phyloP scores from a whole-genome alignment of 2,888 invertebrate genomes.

The Scaeva pyrastri region DNA sequence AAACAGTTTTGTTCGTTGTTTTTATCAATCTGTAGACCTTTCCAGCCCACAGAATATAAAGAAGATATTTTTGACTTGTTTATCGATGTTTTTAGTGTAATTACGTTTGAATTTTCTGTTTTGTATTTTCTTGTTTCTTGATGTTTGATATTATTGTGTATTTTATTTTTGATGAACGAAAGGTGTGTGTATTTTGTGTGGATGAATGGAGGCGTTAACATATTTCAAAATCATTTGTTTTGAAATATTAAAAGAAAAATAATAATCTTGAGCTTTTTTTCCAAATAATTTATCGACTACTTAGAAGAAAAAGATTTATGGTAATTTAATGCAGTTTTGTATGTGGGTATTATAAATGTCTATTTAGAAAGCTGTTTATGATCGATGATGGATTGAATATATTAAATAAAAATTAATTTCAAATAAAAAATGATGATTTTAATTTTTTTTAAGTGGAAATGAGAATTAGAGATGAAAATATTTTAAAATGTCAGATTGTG shows the following conservation, averaged over 20 bases:
- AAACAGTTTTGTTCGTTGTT: conserved; percentile 41
- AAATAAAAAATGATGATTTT: background rate
- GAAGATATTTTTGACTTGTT: conserved; percentile 52
- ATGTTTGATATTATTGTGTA: conserved; percentile 6
- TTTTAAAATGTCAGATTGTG: no score
- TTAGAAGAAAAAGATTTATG: conserved; percentile 55
- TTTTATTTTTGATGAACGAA: conserved; percentile 15
- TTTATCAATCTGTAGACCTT: conserved; percentile 6
- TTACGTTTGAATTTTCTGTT: conserved; percentile 39
- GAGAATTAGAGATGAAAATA: no score
- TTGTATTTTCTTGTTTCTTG: conserved; percentile 4
- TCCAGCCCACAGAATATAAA: conserved; percentile 11
- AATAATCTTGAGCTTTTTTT: conserved; percentile 38
- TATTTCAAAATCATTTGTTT: conserved; percentile 56
- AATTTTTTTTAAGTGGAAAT: background rate
- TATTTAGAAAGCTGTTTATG: conserved; percentile 34
- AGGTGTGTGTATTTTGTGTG: conserved; percentile 20
- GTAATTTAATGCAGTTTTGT: conserved; percentile 29
- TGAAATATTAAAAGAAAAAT: conserved; percentile 46
- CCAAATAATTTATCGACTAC: conserved; percentile 18
- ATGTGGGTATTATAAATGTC: conserved; percentile 55
- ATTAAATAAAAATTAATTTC: conserved; percentile 32
- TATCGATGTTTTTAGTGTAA: conserved; percentile 44
- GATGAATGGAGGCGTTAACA: conserved; percentile 57
- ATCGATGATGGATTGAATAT: conserved; percentile 47